phyloP scores from a whole-genome alignment of 2,797 vertebrate species.

The Corythornis leucogaster region DNA sequence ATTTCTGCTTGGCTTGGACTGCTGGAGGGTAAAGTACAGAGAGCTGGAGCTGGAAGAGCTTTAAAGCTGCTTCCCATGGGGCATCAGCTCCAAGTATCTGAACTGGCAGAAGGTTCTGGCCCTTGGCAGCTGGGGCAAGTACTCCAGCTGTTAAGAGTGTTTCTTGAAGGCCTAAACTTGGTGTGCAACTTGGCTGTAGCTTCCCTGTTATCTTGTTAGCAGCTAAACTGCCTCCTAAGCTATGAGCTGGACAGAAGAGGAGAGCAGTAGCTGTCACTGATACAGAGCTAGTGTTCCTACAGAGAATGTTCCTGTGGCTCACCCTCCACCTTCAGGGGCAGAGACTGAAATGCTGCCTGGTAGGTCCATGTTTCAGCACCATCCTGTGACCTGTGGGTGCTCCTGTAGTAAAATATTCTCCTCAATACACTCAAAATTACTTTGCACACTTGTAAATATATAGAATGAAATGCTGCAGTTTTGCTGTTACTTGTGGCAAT shows the following conservation, averaged over 20 bases:
- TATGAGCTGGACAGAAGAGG: too few relatives aligned
- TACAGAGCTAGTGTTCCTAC: background rate
- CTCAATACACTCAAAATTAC: background rate
- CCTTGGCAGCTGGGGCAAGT: background rate
- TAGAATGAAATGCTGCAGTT: background rate
- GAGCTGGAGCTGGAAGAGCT: background rate
- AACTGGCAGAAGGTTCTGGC: background rate
- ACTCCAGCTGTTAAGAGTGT: background rate
- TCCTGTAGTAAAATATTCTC: background rate
- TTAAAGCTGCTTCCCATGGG: background rate
- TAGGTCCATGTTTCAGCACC: background rate
- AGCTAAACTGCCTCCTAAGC: too few relatives aligned
- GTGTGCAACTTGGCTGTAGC: background rate
- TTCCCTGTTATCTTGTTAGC: too few relatives aligned
- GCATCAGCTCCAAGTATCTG: background rate
- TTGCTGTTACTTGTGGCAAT: background rate
- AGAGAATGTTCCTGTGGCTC: background rate
- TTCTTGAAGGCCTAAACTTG: background rate
- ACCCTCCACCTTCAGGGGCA: fast-evolving
- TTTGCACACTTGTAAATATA: background rate
- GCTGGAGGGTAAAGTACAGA: background rate
- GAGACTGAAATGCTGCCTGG: background rate
- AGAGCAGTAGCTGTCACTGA: too few relatives aligned
- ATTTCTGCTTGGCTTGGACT: background rate
- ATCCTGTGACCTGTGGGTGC: background rate